These are phyloP conservation scores for Circaetus cinerascens DNA, from an alignment of 2,113 vertebrate genomes.

Conservation along the genomic window DNA sequence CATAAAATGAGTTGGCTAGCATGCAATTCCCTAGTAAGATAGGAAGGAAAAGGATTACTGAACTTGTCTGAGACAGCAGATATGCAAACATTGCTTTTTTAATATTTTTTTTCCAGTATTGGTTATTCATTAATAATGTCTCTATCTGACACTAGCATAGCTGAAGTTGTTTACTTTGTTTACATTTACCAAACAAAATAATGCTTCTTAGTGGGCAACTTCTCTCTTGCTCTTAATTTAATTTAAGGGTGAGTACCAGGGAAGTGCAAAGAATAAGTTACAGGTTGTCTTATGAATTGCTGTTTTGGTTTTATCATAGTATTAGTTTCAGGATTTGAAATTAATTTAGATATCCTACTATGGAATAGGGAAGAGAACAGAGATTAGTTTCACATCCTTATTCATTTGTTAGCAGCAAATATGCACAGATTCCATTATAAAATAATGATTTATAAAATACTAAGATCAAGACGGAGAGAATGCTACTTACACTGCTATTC, in stretches of 20 bases:
- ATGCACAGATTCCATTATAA: background rate
- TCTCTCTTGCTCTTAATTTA: background rate
- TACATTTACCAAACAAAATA: background rate
- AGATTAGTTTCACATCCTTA: background rate
- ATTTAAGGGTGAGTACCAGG: background rate
- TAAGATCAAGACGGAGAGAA: background rate
- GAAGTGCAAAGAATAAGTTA: background rate
- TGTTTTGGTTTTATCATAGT: background rate
- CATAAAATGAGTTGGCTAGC: background rate
- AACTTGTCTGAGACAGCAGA: background rate
- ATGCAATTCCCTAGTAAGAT: background rate
- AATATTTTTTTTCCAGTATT: background rate
- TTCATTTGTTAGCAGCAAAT: background rate
- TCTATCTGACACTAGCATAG: background rate
- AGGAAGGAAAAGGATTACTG: background rate
- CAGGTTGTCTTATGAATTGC: background rate
- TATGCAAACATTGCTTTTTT: background rate
- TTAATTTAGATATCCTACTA: background rate
- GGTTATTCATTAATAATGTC: background rate
- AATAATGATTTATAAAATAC: background rate
- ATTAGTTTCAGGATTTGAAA: background rate
- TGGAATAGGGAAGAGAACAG: background rate
- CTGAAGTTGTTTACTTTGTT: background rate
- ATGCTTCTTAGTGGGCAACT: background rate
- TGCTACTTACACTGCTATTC: background rate